These are phyloP conservation scores for Pogona vitticeps DNA, from an alignment of 2,113 vertebrate genomes.

Conservation along the genomic window DNA sequence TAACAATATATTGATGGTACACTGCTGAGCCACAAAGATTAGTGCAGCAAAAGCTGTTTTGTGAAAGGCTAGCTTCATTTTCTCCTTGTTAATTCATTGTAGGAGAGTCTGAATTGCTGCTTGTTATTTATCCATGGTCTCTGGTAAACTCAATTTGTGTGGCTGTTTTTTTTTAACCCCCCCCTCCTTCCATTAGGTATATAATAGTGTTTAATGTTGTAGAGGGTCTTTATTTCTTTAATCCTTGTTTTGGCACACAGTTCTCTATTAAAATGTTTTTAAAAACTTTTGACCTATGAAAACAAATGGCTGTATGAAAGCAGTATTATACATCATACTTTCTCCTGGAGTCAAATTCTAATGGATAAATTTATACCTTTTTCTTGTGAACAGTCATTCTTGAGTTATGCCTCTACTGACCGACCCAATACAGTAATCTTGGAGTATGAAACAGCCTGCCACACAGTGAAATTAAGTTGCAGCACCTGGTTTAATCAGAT, in stretches of 20 bases:
- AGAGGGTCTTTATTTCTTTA: slow-evolving; percentile 60
- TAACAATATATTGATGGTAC: slow-evolving; percentile 68
- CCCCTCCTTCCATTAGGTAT: slow-evolving; percentile 68
- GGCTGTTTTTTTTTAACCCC: slow-evolving; percentile 69
- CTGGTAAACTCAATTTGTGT: slow-evolving; percentile 75
- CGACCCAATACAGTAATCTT: slow-evolving; percentile 8
- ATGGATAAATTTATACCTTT: neutral
- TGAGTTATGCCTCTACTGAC: neutral
- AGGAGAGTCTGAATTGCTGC: slow-evolving; percentile 69
- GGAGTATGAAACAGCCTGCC: slow-evolving; percentile 29
- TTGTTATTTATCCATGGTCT: slow-evolving; percentile 79
- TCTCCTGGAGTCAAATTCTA: slow-evolving; percentile 52
- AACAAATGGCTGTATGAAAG: slow-evolving; percentile 68
- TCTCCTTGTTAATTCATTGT: slow-evolving; percentile 69
- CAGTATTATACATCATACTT: slow-evolving; percentile 67
- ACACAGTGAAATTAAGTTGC: neutral
- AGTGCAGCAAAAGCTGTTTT: slow-evolving; percentile 74
- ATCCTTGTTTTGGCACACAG: slow-evolving; percentile 69
- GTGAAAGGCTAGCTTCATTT: slow-evolving; percentile 75
- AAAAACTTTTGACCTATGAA: slow-evolving; percentile 70
- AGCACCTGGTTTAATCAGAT: neutral
- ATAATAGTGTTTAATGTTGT: slow-evolving; percentile 68
- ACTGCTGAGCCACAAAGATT: slow-evolving; percentile 70
- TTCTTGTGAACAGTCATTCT: slow-evolving; percentile 43
- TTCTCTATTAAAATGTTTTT: slow-evolving; percentile 68